Percentiles rank a stretch among this genome's conserved stretches.
These are phyloP conservation scores for Odontomyia ornata DNA, from an alignment of 2,888 invertebrate genomes.

Conservation along the genomic window DNA sequence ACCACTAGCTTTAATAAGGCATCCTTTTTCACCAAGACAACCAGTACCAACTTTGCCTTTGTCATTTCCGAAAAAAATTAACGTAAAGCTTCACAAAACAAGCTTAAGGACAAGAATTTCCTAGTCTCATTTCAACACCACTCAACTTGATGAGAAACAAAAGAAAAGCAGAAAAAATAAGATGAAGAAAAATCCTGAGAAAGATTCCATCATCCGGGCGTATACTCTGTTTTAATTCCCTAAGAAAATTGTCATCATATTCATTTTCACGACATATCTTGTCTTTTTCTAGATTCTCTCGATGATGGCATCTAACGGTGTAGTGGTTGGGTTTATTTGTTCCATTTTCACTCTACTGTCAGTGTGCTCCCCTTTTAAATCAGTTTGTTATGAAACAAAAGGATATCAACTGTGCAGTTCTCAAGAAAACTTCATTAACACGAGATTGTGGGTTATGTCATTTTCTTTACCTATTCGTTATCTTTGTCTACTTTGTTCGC, in stretches of 20 bases:
- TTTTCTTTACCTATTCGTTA: not conserved
- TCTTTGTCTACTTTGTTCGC: too few species aligned
- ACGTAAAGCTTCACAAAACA: slow-evolving; percentile 14
- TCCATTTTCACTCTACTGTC: not conserved
- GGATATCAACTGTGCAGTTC: slow-evolving; percentile 30
- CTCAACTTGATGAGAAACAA: too few species aligned
- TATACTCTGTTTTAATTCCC: slow-evolving; percentile 7
- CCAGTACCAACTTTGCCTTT: not conserved
- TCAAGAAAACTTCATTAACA: slow-evolving; percentile 41
- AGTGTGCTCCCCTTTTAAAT: slow-evolving; percentile 11
- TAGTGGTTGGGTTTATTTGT: not conserved
- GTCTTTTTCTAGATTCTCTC: not conserved
- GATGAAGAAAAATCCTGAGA: not conserved
- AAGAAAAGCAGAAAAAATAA: not conserved
- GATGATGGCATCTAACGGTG: not conserved
- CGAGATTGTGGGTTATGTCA: slow-evolving; percentile 36
- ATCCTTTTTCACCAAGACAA: not conserved
- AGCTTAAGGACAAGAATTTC: too few species aligned
- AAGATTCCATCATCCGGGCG: slow-evolving; percentile 23
- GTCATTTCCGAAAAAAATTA: slow-evolving; percentile 6
- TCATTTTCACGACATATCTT: slow-evolving; percentile 19
- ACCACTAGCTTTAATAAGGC: not conserved
- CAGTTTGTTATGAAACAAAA: slow-evolving; percentile 36
- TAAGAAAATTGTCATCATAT: slow-evolving; percentile 28
- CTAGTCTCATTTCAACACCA: too few species aligned